These are phyloP conservation scores for Lysandra bellargus DNA, from an alignment of 2,888 invertebrate genomes.

Conservation along the genomic window DNA sequence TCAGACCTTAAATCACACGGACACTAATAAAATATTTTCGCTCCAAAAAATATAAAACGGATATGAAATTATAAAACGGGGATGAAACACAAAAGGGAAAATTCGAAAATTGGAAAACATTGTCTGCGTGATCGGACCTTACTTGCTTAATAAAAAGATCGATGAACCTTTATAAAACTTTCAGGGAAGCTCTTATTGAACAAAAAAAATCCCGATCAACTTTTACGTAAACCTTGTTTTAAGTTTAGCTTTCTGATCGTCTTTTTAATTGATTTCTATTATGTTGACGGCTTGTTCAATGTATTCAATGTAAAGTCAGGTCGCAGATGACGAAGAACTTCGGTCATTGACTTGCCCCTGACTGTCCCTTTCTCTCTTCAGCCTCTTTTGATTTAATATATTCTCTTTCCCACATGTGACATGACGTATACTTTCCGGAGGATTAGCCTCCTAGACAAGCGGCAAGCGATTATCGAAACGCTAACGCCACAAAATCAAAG, in stretches of 20 bases:
- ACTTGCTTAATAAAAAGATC: background rate
- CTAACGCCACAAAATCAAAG: no score
- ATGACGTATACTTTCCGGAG: no score
- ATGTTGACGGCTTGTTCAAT: no score
- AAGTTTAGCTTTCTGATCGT: background rate
- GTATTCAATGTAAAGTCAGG: no score
- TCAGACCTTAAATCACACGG: background rate
- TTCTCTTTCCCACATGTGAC: no score
- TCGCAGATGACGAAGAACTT: no score
- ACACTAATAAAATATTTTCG: background rate
- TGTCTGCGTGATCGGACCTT: background rate
- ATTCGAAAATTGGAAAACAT: constrained; percentile 4
- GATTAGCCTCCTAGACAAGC: no score
- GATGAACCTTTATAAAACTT: background rate
- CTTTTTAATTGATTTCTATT: no score
- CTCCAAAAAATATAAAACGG: background rate
- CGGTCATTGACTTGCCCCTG: no score
- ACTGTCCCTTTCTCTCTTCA: no score
- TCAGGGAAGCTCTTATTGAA: background rate
- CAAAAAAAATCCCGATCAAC: background rate
- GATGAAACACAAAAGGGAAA: background rate
- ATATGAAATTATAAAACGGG: background rate
- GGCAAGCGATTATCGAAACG: no score
- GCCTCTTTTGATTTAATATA: no score
- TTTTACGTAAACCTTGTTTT: background rate